A percentile compares a stretch with the other conserved stretches of the same genome.
Evolutionary conservation across 2,113 vertebrate genomes (phyloP).

Genomic region (Ageneiosus marmoratus): DNA sequence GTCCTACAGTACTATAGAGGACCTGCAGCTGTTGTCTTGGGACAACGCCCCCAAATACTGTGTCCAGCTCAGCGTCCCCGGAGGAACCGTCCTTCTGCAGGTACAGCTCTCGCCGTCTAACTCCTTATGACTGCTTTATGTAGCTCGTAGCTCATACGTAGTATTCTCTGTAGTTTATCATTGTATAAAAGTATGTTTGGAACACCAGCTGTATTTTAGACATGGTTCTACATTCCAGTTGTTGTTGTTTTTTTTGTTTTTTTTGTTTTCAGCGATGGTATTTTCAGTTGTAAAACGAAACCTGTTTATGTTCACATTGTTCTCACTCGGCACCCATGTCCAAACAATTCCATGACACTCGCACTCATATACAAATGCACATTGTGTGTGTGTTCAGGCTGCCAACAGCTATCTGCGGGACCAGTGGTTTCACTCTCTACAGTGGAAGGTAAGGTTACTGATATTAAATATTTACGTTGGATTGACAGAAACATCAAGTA

Average conservation of each 20-base stretch:
- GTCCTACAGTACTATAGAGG: constrained; percentile 97
- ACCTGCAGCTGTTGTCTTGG: constrained; percentile 97
- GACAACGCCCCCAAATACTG: constrained; percentile 99
- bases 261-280: neutral
- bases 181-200: neutral
- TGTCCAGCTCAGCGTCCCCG: constrained; percentile 96
- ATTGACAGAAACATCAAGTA: constrained; percentile 3
- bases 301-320: neutral
- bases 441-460: constrained; percentile 89
- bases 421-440: constrained; percentile 99
- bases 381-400: constrained; percentile 75
- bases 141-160: neutral
- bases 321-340: neutral
- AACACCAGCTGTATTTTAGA: neutral
- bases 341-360: neutral
- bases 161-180: no score
- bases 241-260: no score
- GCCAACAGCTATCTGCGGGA: constrained; percentile 98
- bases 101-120: constrained; percentile 65
- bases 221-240: neutral
- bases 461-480: constrained; percentile 47
- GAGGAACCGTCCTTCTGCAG: constrained; percentile 94
- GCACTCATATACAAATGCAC: neutral
- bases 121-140: neutral
- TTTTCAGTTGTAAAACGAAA: neutral